Conservation (phyloP, 92 coral and sea anemone genomes). For the Ricordea florida region DNA sequence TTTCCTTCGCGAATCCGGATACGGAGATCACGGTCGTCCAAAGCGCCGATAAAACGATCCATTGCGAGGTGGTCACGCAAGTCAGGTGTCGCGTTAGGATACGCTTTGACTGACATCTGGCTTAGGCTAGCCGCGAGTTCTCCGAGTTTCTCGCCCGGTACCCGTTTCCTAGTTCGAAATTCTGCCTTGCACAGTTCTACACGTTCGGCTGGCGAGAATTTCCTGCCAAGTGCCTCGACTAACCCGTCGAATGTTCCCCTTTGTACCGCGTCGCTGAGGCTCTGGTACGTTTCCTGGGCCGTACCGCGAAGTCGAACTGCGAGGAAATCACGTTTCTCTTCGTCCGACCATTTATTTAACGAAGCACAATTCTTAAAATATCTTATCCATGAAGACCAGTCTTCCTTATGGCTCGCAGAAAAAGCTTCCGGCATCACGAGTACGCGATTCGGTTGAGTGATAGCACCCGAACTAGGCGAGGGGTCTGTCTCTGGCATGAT, state of each 20-base stretch:
- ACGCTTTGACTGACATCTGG: neutral
- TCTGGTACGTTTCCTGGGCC: conserved; percentile 12
- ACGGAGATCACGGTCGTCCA: too few relatives aligned
- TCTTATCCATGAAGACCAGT: neutral
- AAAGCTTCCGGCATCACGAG: too few relatives aligned
- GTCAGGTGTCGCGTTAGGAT: too few relatives aligned
- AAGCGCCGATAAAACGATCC: too few relatives aligned
- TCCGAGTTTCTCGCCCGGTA: too few relatives aligned
- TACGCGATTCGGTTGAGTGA: too few relatives aligned
- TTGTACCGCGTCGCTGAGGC: neutral
- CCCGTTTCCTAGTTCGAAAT: neutral
- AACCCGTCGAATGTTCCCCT: neutral
- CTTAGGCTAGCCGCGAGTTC: neutral
- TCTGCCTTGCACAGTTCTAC: conserved; percentile 11
- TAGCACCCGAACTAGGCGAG: too few relatives aligned
- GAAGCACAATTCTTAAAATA: neutral
- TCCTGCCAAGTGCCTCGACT: neutral
- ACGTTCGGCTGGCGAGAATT: conserved; percentile 16
- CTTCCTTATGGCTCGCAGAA: neutral
- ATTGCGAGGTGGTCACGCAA: too few relatives aligned
- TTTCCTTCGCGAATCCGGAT: too few relatives aligned
- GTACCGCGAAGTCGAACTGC: conserved; percentile 2
- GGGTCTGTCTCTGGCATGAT: too few relatives aligned
- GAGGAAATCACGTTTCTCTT: conserved; percentile 11
- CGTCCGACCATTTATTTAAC: neutral